Conservation (phyloP, 37 sponge, comb jelly and placozoan genomes). For the Crambe crambe region DNA sequence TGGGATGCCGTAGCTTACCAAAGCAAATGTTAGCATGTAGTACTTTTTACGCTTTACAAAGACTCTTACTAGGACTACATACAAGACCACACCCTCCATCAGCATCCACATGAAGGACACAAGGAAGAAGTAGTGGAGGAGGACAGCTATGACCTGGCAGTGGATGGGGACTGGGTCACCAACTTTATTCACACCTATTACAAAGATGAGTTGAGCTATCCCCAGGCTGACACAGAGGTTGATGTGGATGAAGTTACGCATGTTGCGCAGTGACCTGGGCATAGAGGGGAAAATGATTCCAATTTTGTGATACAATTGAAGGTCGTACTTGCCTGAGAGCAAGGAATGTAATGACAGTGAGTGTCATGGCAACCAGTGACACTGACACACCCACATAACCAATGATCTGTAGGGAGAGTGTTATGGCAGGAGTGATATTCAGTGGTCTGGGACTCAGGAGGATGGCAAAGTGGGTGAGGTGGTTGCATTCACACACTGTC, state of each 20-base stretch:
- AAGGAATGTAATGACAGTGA: constrained; percentile 3
- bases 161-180: background rate
- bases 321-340: background rate
- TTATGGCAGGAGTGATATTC: background rate
- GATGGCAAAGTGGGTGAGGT: constrained; percentile 76
- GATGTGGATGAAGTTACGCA: constrained; percentile 61
- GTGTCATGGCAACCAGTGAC: constrained; percentile 18
- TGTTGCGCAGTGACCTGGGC: constrained; percentile 50
- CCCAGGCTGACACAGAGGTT: constrained; percentile 56
- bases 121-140: constrained; percentile 59
- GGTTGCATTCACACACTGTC: constrained; percentile 58
- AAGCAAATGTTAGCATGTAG: constrained; percentile 17
- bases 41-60: constrained; percentile 28
- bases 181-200: constrained; percentile 38
- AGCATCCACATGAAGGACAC: constrained; percentile 82
- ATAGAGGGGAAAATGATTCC: background rate
- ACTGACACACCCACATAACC: constrained; percentile 15
- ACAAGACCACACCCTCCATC: constrained; percentile 78
- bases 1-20: constrained; percentile 38
- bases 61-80: constrained; percentile 58
- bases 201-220: constrained; percentile 50
- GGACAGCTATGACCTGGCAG: constrained; percentile 46
- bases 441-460: constrained; percentile 35
- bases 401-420: constrained; percentile 8
- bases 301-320: background rate